A percentile compares a stretch with the other conserved stretches of the same genome.
These are phyloP conservation scores for Napeogenes sylphis DNA, from an alignment of 2,888 invertebrate genomes.

Conservation along the genomic window DNA sequence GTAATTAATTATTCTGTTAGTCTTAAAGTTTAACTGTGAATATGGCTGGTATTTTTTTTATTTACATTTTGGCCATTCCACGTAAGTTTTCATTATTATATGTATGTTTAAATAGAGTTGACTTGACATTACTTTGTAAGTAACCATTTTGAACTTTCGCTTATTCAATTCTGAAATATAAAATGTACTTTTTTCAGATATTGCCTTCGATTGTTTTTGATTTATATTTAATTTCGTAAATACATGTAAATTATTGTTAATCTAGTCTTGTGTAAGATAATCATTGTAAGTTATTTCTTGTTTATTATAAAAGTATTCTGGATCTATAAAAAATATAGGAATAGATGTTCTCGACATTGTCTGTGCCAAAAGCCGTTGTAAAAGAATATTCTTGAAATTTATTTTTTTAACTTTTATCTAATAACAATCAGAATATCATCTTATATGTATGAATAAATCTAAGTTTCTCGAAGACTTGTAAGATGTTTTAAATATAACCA, in stretches of 20 bases:
- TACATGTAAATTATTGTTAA: constrained; percentile 54
- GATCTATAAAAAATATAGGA: constrained; percentile 36
- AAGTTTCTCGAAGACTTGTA: constrained; percentile 49
- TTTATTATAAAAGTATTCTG: constrained; percentile 36
- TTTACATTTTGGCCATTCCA: constrained; percentile 27
- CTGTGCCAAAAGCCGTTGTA: constrained; percentile 26
- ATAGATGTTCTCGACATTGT: constrained; percentile 7
- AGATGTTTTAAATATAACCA: constrained; percentile 59
- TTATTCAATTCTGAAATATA: neutral
- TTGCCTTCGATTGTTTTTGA: neutral
- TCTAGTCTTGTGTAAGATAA: constrained; percentile 43
- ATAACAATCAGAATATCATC: constrained; percentile 19
- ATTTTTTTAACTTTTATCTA: constrained; percentile 8
- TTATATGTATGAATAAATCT: constrained; percentile 36
- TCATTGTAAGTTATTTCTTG: constrained; percentile 38
- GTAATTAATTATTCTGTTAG: neutral
- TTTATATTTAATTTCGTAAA: constrained; percentile 28
- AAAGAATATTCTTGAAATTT: neutral
- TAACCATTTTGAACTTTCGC: neutral
- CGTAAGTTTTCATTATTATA: constrained; percentile 28
- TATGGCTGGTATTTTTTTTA: constrained; percentile 62
- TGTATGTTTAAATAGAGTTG: constrained; percentile 1
- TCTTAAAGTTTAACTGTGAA: constrained; percentile 49
- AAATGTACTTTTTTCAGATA: neutral
- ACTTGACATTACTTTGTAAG: constrained; percentile 1